Conservation (phyloP, 2,113 vertebrate genomes). For the Aptenodytes patagonicus region DNA sequence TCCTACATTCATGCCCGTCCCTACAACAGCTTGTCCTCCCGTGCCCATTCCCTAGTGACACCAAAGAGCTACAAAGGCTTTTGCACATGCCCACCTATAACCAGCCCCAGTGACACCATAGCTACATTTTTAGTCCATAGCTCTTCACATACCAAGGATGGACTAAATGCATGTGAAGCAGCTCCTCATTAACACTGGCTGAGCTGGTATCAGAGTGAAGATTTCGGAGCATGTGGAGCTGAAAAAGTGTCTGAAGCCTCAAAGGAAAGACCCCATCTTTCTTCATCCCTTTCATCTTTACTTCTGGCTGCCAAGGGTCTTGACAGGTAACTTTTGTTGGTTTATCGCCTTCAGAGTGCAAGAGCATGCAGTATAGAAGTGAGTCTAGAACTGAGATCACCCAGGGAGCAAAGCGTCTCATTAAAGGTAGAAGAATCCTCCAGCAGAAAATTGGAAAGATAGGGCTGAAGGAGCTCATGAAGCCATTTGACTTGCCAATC, state of each 20-base stretch:
- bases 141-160: not conserved
- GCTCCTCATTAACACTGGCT: not conserved
- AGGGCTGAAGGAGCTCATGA: not conserved
- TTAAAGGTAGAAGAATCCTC: not conserved
- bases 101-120: not conserved
- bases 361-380: not conserved
- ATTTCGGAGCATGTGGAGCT: not conserved
- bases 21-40: not conserved
- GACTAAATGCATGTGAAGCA: not conserved
- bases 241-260: not conserved
- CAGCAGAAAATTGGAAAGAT: not conserved
- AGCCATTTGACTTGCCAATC: not conserved
- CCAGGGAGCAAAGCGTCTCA: not conserved
- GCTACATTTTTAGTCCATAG: not conserved
- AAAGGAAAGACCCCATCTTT: not conserved
- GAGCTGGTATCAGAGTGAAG: not conserved
- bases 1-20: not conserved
- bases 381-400: not conserved
- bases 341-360: not conserved
- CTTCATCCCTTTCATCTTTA: not conserved
- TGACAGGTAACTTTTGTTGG: not conserved
- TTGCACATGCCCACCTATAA: not conserved
- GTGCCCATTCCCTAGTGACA: not conserved
- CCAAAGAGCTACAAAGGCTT: not conserved
- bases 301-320: not conserved